Conservation (phyloP, 2,888 invertebrate species). For the Blomia tropicalis region DNA sequence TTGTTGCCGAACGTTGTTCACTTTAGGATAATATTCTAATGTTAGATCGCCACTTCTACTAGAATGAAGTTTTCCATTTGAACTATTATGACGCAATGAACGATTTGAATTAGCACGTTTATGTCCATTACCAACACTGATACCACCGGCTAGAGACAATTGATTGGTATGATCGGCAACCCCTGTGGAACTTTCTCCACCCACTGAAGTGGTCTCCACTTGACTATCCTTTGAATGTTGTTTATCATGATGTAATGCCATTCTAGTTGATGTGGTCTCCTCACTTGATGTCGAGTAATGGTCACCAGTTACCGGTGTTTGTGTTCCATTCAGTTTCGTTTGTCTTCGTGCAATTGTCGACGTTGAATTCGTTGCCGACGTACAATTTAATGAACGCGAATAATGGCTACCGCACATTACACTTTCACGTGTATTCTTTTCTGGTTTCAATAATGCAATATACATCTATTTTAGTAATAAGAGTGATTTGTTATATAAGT, state of each 20-base stretch:
- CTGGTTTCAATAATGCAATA: conserved; percentile 43
- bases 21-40: neutral
- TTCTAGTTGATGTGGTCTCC: neutral
- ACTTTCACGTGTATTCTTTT: conserved; percentile 45
- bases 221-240: conserved; percentile 8
- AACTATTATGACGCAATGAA: neutral
- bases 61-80: neutral
- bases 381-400: neutral
- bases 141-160: neutral
- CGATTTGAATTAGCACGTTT: too few species aligned
- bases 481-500: neutral
- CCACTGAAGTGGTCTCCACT: neutral
- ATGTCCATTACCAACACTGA: too few species aligned
- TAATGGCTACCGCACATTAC: conserved; percentile 37
- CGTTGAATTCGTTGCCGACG: neutral
- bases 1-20: neutral
- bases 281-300: neutral
- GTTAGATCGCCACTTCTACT: neutral
- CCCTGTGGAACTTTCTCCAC: neutral
- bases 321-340: neutral
- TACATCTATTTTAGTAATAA: conserved; percentile 34
- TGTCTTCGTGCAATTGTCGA: neutral
- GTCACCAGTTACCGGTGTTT: neutral
- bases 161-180: neutral
- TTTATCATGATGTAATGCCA: neutral